Evolutionary conservation across 2,888 invertebrate genomes (phyloP), one percentile per base, ranked within the genome.

Genomic region (Monoplex corrugatus): DNA sequence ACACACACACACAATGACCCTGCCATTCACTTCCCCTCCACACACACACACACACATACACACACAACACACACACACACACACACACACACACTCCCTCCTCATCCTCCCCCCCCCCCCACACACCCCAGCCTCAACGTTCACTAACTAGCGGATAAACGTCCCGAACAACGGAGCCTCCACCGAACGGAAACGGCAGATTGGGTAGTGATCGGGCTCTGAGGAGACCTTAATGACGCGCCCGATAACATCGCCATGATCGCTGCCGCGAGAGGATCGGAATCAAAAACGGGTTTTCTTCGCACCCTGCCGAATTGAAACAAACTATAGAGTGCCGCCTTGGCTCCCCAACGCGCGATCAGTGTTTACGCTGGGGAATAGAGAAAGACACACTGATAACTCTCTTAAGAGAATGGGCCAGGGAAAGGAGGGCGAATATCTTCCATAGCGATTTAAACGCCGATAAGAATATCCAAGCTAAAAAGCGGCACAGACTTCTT

Each of bases 181-280:
- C n/a, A 35, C 5, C 45, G 57, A 84, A 28, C 32, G 84, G 86
- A 86, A 68, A 38, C 86, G 68, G 68, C 86, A 68, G 84, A 50
- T 85, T 57, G 50, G 84, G 38, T 32, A 57, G 38, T 63, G 86
- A 86, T 86, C 86, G 43, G 40, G 38, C 43, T 57, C 63, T 43
- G 40, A 68, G 68, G 50, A 50, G 86, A 86, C 50, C 86, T 86
- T 86, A 86, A 86, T 86, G 63, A 50, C 86, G 68, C 63, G 43
- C 43, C 68, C 38, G 86, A 86, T 68, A 86, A 63, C 68, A 43
- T 86, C 86, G n/a, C 68, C 32, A 35, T 35, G 78, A 13, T 50
- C 68, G 19, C 8, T n/a, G 5, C n/a, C 35, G 72, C 40, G n/a
- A n/a, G n/a, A 68, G n/a, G 68, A 80, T 80, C 80, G 38, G 80